Conservation (phyloP, 2,888 invertebrate genomes). For the Matsumyia berberina region DNA sequence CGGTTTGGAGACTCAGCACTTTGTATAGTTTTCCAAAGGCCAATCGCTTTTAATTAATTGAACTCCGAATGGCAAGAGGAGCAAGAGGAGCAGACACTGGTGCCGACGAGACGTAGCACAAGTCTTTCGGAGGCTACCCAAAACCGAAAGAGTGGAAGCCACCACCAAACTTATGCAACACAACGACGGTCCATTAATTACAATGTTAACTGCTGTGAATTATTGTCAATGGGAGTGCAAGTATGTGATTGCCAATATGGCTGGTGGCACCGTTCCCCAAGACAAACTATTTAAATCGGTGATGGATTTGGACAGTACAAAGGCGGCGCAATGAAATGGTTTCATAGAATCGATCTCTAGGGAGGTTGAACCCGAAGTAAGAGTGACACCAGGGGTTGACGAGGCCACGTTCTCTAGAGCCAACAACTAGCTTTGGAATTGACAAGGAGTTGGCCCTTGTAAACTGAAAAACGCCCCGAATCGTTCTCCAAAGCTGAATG, state of each 20-base stretch:
- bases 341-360: slow-evolving; percentile 12
- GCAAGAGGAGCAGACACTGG: slow-evolving; percentile 23
- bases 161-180: slow-evolving; percentile 33
- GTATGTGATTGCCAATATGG: slow-evolving; percentile 9
- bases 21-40: slow-evolving; percentile 28
- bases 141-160: slow-evolving; percentile 16
- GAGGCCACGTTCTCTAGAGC: background rate
- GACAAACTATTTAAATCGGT: slow-evolving; percentile 29
- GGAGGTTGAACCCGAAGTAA: background rate
- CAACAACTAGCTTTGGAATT: too few species aligned
- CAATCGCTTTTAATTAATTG: slow-evolving; percentile 61
- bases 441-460: too few species aligned
- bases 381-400: slow-evolving; percentile 4
- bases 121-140: slow-evolving; percentile 21
- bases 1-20: slow-evolving; percentile 23
- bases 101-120: slow-evolving; percentile 29
- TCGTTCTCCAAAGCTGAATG: too few species aligned
- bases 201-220: slow-evolving; percentile 37
- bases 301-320: slow-evolving; percentile 5
- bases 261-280: slow-evolving; percentile 27
- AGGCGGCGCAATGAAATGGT: slow-evolving; percentile 19
- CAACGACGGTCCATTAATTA: slow-evolving; percentile 34
- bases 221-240: background rate
- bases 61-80: slow-evolving; percentile 24
- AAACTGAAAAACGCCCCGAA: too few species aligned